These are phyloP conservation scores for Girardia tigrina DNA, from an alignment of 2,888 invertebrate genomes.

Conservation along the genomic window DNA sequence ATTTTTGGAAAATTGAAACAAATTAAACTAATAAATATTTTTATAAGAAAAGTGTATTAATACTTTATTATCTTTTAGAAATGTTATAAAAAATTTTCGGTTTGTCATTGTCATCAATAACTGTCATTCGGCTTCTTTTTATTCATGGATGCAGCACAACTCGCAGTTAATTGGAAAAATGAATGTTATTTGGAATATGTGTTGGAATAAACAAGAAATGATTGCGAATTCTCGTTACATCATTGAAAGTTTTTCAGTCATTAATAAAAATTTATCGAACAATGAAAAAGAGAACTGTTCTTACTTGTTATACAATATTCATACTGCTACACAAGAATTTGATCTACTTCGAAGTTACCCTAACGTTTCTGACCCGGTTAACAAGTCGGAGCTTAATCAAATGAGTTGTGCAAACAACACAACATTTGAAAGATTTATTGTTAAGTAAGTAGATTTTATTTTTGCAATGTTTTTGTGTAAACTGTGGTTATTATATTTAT, in stretches of 20 bases:
- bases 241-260: background rate
- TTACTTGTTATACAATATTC: background rate
- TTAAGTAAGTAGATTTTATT: background rate
- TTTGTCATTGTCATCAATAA: background rate
- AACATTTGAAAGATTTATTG: background rate
- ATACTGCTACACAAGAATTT: background rate
- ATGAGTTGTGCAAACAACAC: background rate
- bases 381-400: background rate
- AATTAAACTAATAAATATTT: too few relatives aligned
- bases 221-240: background rate
- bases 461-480: too few relatives aligned
- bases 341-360: background rate
- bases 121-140: background rate
- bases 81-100: background rate
- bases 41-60: background rate
- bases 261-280: background rate
- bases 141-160: background rate
- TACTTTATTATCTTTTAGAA: background rate
- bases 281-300: background rate
- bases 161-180: background rate
- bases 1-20: too few relatives aligned
- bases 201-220: background rate
- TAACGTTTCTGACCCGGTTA: background rate
- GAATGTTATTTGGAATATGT: background rate
- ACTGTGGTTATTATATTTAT: background rate